These are phyloP conservation scores for Cryptops parisi DNA, from an alignment of 2,888 invertebrate genomes.

Conservation along the genomic window DNA sequence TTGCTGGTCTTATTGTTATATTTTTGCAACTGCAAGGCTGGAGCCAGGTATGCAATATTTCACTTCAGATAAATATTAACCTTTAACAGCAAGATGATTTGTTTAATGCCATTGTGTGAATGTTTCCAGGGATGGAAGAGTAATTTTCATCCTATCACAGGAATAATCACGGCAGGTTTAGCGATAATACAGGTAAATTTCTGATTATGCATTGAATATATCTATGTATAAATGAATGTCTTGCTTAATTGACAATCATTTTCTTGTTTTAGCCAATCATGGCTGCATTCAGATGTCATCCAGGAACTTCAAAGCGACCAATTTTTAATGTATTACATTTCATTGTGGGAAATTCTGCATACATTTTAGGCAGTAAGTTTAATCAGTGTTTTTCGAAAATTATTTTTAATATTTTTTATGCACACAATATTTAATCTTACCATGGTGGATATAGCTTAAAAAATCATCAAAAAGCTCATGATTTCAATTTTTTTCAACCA, in stretches of 20 bases:
- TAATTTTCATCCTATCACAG: constrained; percentile 71
- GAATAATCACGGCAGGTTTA: constrained; percentile 52
- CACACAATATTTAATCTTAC: too few species aligned
- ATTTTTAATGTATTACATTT: constrained; percentile 88
- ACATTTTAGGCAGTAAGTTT: constrained; percentile 67
- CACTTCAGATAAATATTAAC: too few species aligned
- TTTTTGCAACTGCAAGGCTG: constrained; percentile 45
- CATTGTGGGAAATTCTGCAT: constrained; percentile 72
- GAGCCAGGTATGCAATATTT: constrained; percentile 7
- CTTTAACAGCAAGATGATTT: too few species aligned
- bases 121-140: constrained; percentile 32
- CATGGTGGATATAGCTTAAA: too few species aligned
- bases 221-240: too few species aligned
- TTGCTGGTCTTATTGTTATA: constrained; percentile 63
- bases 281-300: constrained; percentile 73
- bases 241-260: background rate
- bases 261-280: constrained; percentile 55
- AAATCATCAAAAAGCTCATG: too few species aligned
- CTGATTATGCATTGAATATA: too few species aligned
- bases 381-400: too few species aligned
- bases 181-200: constrained; percentile 19
- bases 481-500: too few species aligned
- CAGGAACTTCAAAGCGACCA: constrained; percentile 58
- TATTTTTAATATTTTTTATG: too few species aligned
- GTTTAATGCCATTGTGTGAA: too few species aligned